Conservation (phyloP, 2,888 invertebrate genomes). For the Schizaphis graminum region DNA sequence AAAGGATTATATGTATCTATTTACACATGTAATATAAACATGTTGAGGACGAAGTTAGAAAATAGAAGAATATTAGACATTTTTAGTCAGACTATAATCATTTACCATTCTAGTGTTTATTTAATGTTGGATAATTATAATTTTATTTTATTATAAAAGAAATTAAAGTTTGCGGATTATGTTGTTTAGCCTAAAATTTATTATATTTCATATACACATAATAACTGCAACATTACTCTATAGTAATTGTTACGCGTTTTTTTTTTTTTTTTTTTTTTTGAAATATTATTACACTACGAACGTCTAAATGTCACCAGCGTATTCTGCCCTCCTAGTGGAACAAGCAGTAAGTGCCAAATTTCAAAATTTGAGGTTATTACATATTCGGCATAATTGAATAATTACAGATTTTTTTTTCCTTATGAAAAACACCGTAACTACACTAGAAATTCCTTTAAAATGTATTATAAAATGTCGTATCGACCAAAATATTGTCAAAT, state of each 20-base stretch:
- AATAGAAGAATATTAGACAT: not conserved
- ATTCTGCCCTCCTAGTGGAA: too few species aligned
- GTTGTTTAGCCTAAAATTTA: not conserved
- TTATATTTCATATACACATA: not conserved
- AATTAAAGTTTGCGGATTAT: not conserved
- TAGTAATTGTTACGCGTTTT: too few species aligned
- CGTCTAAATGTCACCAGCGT: not conserved
- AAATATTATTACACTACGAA: not conserved
- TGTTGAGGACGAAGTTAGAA: not conserved
- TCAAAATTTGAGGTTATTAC: too few species aligned
- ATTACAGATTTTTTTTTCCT: too few species aligned
- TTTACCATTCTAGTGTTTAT: not conserved
- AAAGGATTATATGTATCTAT: not conserved
- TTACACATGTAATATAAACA: not conserved
- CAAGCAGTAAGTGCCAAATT: too few species aligned
- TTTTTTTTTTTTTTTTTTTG: too few species aligned
- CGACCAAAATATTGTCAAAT: too few species aligned
- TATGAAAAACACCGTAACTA: too few species aligned
- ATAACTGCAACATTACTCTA: not conserved
- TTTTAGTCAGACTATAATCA: not conserved
- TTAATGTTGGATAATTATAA: not conserved
- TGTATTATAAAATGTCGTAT: too few species aligned
- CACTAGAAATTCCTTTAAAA: too few species aligned
- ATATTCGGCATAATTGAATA: too few species aligned
- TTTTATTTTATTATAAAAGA: not conserved